These are phyloP conservation scores for Pyxicephalus adspersus DNA, from an alignment of 2,113 vertebrate genomes.

Conservation along the genomic window DNA sequence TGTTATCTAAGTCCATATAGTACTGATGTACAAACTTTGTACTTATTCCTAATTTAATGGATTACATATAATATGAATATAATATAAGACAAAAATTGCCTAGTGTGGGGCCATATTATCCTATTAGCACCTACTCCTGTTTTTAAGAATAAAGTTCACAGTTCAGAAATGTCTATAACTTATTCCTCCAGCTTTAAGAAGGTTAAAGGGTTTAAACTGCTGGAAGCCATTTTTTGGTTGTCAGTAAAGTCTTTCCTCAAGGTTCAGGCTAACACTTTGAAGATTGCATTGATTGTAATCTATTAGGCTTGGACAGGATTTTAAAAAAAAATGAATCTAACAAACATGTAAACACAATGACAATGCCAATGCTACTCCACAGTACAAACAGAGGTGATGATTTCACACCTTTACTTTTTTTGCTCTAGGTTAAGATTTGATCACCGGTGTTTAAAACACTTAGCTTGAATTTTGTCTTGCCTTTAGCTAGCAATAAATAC, in stretches of 20 bases:
- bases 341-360: constrained; percentile 2
- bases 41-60: too few relatives aligned
- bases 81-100: neutral
- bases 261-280: neutral
- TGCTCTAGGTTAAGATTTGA: neutral
- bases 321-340: neutral
- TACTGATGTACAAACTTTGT: too few relatives aligned
- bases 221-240: neutral
- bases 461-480: constrained; percentile 6
- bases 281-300: constrained; percentile 7
- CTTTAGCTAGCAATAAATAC: neutral
- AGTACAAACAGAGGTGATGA: constrained; percentile 1
- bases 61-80: too few relatives aligned
- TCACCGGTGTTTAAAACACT: neutral
- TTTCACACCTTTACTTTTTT: constrained; percentile 19
- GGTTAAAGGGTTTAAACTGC: neutral
- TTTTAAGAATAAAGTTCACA: neutral
- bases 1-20: too few relatives aligned
- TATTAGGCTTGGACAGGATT: constrained; percentile 14
- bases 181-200: neutral
- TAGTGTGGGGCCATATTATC: too few relatives aligned
- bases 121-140: too few relatives aligned
- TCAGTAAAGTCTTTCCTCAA: neutral
- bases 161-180: neutral
- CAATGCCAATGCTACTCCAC: neutral